Percentiles rank a stretch among this genome's conserved stretches.
Evolutionary conservation across 23 tunicate species (phyloP).

Genomic region (Oikopleura dioica): DNA sequence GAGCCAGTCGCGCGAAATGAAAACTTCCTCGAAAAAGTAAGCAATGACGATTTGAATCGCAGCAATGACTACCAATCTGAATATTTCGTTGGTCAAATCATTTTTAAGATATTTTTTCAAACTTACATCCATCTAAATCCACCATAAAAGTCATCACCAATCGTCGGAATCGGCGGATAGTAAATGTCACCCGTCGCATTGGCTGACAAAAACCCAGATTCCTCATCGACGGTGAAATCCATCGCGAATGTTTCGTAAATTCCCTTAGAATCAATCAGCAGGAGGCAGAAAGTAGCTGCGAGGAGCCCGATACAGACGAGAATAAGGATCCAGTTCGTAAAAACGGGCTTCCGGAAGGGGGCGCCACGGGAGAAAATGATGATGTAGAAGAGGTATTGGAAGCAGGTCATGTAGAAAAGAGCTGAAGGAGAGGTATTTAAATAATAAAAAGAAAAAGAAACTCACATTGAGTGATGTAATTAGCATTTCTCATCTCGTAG

Average conservation of each 20-base stretch:
- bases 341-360: constrained; percentile 63
- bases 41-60: background rate
- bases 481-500: constrained; percentile 24
- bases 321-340: constrained; percentile 34
- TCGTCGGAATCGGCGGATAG: background rate
- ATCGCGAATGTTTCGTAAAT: background rate
- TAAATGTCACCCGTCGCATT: background rate
- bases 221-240: background rate
- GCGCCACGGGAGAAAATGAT: constrained; percentile 51
- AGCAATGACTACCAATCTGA: background rate
- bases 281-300: constrained; percentile 20
- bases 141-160: background rate
- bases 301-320: constrained; percentile 19
- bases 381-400: constrained; percentile 35
- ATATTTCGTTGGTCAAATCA: background rate
- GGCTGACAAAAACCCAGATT: background rate
- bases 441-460: no score
- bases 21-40: background rate
- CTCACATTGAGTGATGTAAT: no score
- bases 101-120: background rate
- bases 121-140: background rate
- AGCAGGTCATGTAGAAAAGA: constrained; percentile 31
- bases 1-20: background rate
- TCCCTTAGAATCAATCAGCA: constrained; percentile 25
- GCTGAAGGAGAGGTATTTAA: no score